Conservation (phyloP, 2,888 invertebrate species). For the Osedax frankpressi region DNA sequence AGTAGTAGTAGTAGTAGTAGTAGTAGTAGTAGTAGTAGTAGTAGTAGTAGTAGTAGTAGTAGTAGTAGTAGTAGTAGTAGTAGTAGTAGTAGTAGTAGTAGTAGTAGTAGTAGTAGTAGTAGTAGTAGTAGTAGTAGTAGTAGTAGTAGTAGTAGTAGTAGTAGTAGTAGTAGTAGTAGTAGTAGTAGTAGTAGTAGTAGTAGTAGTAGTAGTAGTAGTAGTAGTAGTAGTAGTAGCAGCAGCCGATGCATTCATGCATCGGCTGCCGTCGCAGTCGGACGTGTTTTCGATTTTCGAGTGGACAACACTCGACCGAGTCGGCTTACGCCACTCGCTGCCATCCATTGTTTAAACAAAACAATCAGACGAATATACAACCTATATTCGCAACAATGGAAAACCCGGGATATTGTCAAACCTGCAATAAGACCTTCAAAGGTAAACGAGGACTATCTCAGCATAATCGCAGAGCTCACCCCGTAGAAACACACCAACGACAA, state of each 20-base stretch:
- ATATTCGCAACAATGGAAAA: no score
- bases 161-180: constrained; percentile 3
- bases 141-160: constrained; percentile 7
- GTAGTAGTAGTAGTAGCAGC: constrained; percentile 1
- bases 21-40: constrained; percentile 1
- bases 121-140: constrained; percentile 2
- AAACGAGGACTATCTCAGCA: no score
- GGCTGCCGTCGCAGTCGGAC: no score
- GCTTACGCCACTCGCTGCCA: no score
- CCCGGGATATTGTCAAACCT: no score
- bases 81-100: background rate
- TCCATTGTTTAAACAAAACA: no score
- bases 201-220: background rate
- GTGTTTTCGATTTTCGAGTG: no score
- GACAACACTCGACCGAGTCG: no score
- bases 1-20: constrained; percentile 3
- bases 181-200: constrained; percentile 5
- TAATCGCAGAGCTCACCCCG: no score
- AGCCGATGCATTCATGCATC: background rate
- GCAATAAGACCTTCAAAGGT: no score
- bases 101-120: constrained; percentile 5
- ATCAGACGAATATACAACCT: no score
- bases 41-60: background rate
- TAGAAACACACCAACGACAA: no score
- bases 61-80: background rate